Conservation (phyloP, 64 coral and sea anemone genomes). For the Orbicella faveolata region DNA sequence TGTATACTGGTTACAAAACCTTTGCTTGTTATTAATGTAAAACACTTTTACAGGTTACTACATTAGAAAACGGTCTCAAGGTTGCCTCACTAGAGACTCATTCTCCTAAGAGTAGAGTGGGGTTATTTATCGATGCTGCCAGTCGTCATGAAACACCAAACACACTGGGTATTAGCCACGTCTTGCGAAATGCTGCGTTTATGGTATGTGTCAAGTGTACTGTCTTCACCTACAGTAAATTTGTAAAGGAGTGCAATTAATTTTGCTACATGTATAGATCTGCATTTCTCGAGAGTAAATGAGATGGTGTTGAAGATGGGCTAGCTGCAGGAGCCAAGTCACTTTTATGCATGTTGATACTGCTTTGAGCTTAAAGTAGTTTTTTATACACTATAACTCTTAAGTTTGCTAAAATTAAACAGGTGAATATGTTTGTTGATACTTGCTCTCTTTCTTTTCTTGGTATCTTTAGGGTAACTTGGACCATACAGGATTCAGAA, state of each 20-base stretch:
- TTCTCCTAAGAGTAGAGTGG: conserved; percentile 72
- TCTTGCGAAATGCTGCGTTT: conserved; percentile 88
- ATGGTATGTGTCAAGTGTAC: conserved; percentile 33
- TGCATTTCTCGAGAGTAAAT: too few relatives aligned
- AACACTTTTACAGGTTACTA: conserved; percentile 42
- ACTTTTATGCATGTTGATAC: too few relatives aligned
- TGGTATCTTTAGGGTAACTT: conserved; percentile 69
- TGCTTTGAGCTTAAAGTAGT: too few relatives aligned
- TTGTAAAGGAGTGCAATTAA: too few relatives aligned
- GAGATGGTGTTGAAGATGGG: too few relatives aligned
- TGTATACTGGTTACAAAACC: background rate
- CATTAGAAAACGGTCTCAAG: conserved; percentile 80
- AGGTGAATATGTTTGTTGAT: background rate
- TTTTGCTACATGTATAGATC: too few relatives aligned
- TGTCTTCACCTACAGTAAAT: background rate
- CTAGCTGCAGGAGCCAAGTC: too few relatives aligned
- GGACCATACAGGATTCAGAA: conserved; percentile 82
- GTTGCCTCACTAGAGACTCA: conserved; percentile 85
- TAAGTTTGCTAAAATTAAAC: too few relatives aligned
- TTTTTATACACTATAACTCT: too few relatives aligned
- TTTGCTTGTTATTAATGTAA: background rate
- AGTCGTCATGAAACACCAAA: conserved; percentile 84
- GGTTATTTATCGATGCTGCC: conserved; percentile 91
- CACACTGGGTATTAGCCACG: conserved; percentile 82
- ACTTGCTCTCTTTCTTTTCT: background rate